A percentile compares a stretch with the other conserved stretches of the same genome.
Conservation (phyloP, 2,888 invertebrate genomes). For the Neocrepidodera transversa region DNA sequence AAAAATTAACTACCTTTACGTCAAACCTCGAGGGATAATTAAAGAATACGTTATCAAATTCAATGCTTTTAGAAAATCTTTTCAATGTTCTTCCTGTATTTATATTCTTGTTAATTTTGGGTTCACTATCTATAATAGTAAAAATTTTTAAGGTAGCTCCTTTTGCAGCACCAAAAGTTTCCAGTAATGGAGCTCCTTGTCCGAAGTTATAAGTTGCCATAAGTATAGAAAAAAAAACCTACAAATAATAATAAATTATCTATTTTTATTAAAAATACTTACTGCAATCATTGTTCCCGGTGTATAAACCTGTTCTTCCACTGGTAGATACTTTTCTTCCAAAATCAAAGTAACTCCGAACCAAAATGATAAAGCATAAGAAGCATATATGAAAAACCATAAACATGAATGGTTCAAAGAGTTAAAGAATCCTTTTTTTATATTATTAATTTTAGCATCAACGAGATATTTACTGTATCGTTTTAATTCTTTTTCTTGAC, state of each 20-base stretch:
- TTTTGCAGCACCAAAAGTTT: slow-evolving; percentile 77
- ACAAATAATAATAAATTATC: slow-evolving; percentile 19
- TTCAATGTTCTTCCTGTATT: slow-evolving; percentile 66
- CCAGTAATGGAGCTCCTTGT: slow-evolving; percentile 80
- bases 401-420: slow-evolving; percentile 75
- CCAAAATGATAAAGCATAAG: slow-evolving; percentile 84
- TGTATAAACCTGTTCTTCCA: slow-evolving; percentile 62
- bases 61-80: slow-evolving; percentile 69
- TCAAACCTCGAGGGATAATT: slow-evolving; percentile 80
- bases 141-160: slow-evolving; percentile 81
- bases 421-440: slow-evolving; percentile 72
- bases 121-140: slow-evolving; percentile 74
- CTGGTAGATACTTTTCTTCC: slow-evolving; percentile 59
- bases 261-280: neutral
- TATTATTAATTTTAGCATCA: slow-evolving; percentile 71
- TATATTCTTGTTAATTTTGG: slow-evolving; percentile 73
- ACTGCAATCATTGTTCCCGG: slow-evolving; percentile 60
- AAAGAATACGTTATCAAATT: slow-evolving; percentile 75
- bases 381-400: slow-evolving; percentile 79
- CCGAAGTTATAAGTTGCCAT: slow-evolving; percentile 78
- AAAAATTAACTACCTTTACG: slow-evolving; percentile 64
- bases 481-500: slow-evolving; percentile 72
- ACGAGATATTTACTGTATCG: slow-evolving; percentile 71
- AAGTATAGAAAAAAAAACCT: slow-evolving; percentile 80
- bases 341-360: slow-evolving; percentile 76